Base-by-base conservation (phyloP, 2,797 vertebrate genomes). In the Artibeus lituratus region DNA sequence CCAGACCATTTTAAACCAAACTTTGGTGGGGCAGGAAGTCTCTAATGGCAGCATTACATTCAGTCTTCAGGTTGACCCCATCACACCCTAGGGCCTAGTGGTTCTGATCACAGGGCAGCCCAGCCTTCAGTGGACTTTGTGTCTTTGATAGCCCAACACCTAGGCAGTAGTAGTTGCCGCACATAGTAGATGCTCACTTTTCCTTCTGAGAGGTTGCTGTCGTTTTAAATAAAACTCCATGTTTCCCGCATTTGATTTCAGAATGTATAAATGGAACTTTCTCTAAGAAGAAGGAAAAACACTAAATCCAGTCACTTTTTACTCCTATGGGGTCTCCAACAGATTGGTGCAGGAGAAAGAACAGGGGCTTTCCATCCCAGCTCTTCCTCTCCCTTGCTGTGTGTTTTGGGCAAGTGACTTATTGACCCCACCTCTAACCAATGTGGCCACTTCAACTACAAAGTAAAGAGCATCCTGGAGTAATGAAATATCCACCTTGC, bases 1-100 rank as follows among this genome's bases (percentile, higher is more conserved):
- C 78, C 82, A 90, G 51, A 83, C n/a, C 37, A 82, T 37, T 70
- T 19, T 24, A 78, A 95, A 74, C 32, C 62, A 95, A 77, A 47
- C 53, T 44, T 88, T 67, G 53, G 32, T 39, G 37, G 44, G 65
- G 19, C 51, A 21, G 29, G 83, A 62, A 93, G 57, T 29, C 18
- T 92, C 86, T 53, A 62, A 70, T 5, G 35, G 67, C 7, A 42
- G 47, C 42, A 72, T 35, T 81, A 39, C 44, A 65, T 39, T 32
- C n/a, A 6, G 55, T 49, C 95, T 82, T 84, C 90, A 72, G 39
- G 29, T 26, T 44, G 73, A 55, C 39, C 42, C 51, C 49, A 8
- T 73, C 69, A 77, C n/a, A 55, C 2, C 9, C 29, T 44, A 44
- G 29, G 39, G 19, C 19, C 57, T 21, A 18, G 3, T 4, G 24